phyloP scores from a whole-genome alignment of 92 coral and sea anemone species.

The Palythoa caribaeorum region DNA sequence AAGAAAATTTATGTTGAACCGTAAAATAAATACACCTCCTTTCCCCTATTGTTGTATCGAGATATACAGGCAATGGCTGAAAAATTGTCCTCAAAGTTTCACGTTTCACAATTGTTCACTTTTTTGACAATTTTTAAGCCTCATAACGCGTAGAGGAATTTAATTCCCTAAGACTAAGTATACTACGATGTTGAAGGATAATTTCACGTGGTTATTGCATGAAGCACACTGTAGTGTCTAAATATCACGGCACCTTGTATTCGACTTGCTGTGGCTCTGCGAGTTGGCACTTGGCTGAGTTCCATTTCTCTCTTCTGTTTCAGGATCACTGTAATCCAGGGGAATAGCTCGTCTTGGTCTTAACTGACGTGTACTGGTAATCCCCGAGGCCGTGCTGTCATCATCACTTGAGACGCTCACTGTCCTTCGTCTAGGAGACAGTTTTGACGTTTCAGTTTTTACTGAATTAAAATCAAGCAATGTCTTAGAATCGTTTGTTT shows the following conservation, averaged over 20 bases:
- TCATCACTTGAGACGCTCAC: conserved; percentile 22
- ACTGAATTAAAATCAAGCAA: not conserved
- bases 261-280: not conserved
- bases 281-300: not conserved
- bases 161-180: too few relatives aligned
- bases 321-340: not conserved
- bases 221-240: not conserved
- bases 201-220: too few relatives aligned
- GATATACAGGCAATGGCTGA: too few relatives aligned
- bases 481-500: not conserved
- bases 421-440: not conserved
- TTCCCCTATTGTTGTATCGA: too few relatives aligned
- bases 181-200: too few relatives aligned
- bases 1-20: too few relatives aligned
- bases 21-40: too few relatives aligned
- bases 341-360: not conserved
- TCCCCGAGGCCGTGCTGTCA: conserved; percentile 3
- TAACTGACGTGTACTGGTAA: conserved; percentile 2
- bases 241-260: conserved; percentile 17
- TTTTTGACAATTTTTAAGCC: too few relatives aligned
- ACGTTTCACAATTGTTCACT: too few relatives aligned
- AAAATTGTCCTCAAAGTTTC: too few relatives aligned
- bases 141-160: too few relatives aligned
- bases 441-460: not conserved
- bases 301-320: not conserved